Evolutionary conservation across 35 echinoderm and acorn worm genomes (phyloP), one percentile per base, ranked within the genome.

Genomic region (Heliocidaris erythrogramma): DNA sequence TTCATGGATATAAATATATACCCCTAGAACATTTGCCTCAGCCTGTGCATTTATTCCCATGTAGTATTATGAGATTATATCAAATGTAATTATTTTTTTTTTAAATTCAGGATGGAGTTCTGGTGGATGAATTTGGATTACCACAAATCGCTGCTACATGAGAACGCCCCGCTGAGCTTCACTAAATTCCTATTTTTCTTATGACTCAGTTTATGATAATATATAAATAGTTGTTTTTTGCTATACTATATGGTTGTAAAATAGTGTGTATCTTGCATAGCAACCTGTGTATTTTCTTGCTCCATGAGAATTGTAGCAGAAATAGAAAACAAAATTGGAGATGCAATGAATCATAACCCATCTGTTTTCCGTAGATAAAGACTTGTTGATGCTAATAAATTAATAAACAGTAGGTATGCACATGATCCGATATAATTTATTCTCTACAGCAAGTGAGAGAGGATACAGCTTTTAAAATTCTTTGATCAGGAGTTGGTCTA

Each of bases 41-140:
- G 14, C 65, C n/a, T 24, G 27, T 78, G 18, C 65, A 27, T n/a
- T 27, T 78, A 0, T 78, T n/a, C 0, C n/a, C 18, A n/a, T n/a
- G 18, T 42, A 42, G 35, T n/a, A 7, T 78, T 21, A n/a, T 78
- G 65, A 78, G 8, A 27, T 78, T n/a, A 21, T 78, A 5, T 12
- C 13, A 60, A 5, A 21, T 78, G 8, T 14, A 12, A 60, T 2
- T 78, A 4, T 18, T 78, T 78, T 78, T 78, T 78, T 60, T 89
- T 96, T 48, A 30, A 24, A 14, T 47, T 50, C 78, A 99, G 96
- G 96, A 99, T 95, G 98, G 97, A 29, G 97, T 97, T 87, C 92
- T 94, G 88, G 98, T 99, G 56, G 98, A 99, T 96, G 98, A 99
- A 94, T 99, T 99, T 96, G 98, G 98, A 59, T 78, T 99, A 65